Conservation (phyloP, 2,797 vertebrate species). For the Sebastes taczanowskii region DNA sequence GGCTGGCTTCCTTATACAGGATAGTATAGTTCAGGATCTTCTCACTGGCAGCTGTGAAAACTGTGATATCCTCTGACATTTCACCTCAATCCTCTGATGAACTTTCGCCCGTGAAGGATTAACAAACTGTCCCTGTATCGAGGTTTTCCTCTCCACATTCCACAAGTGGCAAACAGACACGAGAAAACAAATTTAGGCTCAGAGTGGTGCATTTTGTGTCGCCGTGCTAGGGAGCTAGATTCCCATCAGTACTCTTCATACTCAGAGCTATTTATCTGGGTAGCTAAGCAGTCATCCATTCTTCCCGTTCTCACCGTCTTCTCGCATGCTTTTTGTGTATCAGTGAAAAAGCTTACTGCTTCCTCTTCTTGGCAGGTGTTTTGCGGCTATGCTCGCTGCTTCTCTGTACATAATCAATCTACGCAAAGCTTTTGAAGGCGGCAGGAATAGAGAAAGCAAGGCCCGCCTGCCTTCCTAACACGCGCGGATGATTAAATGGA, state of each 20-base stretch:
- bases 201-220: slow-evolving; percentile 7
- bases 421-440: slow-evolving; percentile 65
- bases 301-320: slow-evolving; percentile 42
- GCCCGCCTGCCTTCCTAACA: slow-evolving; percentile 65
- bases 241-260: slow-evolving; percentile 44
- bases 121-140: slow-evolving; percentile 5
- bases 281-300: slow-evolving; percentile 57
- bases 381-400: slow-evolving; percentile 59
- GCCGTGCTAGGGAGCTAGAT: slow-evolving; percentile 10
- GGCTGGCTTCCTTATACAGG: slow-evolving; percentile 60
- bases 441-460: slow-evolving; percentile 59
- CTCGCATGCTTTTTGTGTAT: slow-evolving; percentile 47
- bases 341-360: slow-evolving; percentile 60
- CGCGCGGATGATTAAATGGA: slow-evolving; percentile 82
- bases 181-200: not conserved
- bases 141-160: slow-evolving; percentile 26
- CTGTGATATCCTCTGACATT: slow-evolving; percentile 56
- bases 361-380: slow-evolving; percentile 73
- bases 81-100: slow-evolving; percentile 45
- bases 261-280: slow-evolving; percentile 51
- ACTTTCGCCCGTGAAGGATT: slow-evolving; percentile 31
- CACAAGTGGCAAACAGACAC: slow-evolving; percentile 34
- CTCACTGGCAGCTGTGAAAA: slow-evolving; percentile 58
- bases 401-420: slow-evolving; percentile 77
- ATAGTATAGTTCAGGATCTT: slow-evolving; percentile 48